Base-by-base conservation (phyloP, 2,797 vertebrate genomes). In the Melanogrammus aeglefinus region DNA sequence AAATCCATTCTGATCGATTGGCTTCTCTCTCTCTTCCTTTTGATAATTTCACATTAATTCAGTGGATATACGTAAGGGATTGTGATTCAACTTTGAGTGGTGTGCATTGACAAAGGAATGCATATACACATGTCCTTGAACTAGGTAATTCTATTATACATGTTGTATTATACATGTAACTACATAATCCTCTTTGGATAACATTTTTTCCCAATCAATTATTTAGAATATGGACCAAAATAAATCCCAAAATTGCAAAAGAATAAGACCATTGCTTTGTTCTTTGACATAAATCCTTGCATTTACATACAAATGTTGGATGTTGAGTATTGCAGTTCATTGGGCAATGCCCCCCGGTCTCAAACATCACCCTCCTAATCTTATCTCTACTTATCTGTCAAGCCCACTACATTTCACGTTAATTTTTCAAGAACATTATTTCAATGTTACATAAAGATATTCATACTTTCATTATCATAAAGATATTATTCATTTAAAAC, bases 1-100 rank as follows among this genome's bases (percentile, higher is more conserved):
- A 73, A 24, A 72, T 66, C 44, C 24, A 71, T 2, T 6, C 6
- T 24, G 71, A 76, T 75, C 75, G 27, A 77, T 38, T 70, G 27
- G 78, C 47, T 66, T 63, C 73, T 63, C 73, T 69, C 74, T 66
- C 51, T 63, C 16, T 5, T 13, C 80, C 1, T n/a, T 4, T 75
- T 31, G 35, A 36, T 6, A 36, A 6, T 36, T 36, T 7, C 5
- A 36, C 35, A 36, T 36, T 36, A 6, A 36, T 36, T 36, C 1
- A 6, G 35, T 36, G 35, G 35, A 9, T 6, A 44, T 44, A 44
- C 41, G 3, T 4, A 13, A 47, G 3, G 44, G 44, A 47, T 47
- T 47, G 13, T 47, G 16, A 47, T 69, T 69, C 66, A 9, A 39
- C 24, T 63, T 41, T 57, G 7, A 31, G 16, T 9, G 21, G 12